phyloP scores from a whole-genome alignment of 2,888 invertebrate species.

The Ptychoptera albimana region DNA sequence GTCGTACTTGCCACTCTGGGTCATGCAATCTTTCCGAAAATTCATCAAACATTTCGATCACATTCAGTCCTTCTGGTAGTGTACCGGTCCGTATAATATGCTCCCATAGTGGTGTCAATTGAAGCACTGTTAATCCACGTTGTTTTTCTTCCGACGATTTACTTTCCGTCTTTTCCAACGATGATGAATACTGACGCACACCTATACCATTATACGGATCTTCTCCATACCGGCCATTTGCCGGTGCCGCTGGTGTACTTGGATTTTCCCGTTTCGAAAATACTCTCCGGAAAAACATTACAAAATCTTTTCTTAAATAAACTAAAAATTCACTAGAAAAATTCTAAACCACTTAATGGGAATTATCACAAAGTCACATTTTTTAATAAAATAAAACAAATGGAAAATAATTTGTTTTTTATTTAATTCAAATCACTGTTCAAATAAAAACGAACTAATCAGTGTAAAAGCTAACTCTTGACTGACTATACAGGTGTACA shows the following conservation, averaged over 20 bases:
- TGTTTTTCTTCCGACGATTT: conserved; percentile 5
- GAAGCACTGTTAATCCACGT: conserved; percentile 20
- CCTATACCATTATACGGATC: background rate
- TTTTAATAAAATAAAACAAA: background rate
- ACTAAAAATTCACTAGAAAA: background rate
- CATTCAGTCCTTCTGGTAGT: conserved; percentile 51
- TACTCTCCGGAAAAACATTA: conserved; percentile 9
- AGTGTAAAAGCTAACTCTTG: too few species aligned
- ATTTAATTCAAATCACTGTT: too few species aligned
- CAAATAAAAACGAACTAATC: too few species aligned
- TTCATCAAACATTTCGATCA: conserved; percentile 48
- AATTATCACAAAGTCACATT: background rate
- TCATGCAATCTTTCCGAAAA: conserved; percentile 56
- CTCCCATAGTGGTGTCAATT: conserved; percentile 67
- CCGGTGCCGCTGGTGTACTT: conserved; percentile 4
- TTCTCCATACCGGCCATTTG: conserved; percentile 3
- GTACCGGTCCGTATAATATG: conserved; percentile 56
- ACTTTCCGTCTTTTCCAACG: too few species aligned
- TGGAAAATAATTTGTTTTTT: too few species aligned
- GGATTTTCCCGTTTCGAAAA: conserved; percentile 6
- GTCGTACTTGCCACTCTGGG: conserved; percentile 71
- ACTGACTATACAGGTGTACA: too few species aligned
- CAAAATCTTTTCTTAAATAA: background rate
- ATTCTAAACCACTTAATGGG: too few species aligned
- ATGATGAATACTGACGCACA: background rate